phyloP scores from a whole-genome alignment of 2,113 vertebrate genomes.

The Ailurus styani region DNA sequence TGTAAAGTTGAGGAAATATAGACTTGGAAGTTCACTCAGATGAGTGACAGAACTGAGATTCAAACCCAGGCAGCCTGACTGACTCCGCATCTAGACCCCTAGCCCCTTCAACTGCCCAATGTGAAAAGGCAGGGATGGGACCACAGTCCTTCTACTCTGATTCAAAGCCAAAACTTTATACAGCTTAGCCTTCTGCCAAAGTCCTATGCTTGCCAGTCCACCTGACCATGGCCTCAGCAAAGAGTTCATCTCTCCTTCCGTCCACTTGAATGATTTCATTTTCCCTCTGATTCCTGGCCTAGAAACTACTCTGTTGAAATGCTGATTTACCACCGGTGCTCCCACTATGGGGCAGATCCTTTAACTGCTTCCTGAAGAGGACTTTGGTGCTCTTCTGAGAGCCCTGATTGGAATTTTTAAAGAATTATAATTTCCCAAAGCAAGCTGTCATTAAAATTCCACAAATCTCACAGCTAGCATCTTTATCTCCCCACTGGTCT shows the following conservation, averaged over 20 bases:
- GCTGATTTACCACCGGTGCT: neutral
- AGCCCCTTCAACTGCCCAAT: neutral
- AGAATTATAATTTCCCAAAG: constrained; percentile 23
- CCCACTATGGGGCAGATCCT: neutral
- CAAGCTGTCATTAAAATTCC: neutral
- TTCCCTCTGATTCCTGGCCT: neutral
- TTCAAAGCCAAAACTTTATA: neutral
- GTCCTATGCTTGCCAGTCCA: neutral
- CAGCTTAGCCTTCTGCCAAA: neutral
- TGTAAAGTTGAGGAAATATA: neutral
- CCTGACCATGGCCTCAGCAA: neutral
- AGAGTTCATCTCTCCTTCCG: neutral
- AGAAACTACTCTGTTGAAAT: neutral
- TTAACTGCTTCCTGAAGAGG: constrained; percentile 40
- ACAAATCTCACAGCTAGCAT: neutral
- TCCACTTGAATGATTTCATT: neutral
- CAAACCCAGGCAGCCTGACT: neutral
- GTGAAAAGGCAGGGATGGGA: neutral
- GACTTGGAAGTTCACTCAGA: neutral
- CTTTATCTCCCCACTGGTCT: neutral
- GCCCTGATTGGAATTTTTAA: constrained; percentile 32
- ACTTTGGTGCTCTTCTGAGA: neutral
- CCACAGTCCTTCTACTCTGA: neutral
- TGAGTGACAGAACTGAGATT: neutral
- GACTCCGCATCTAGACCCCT: neutral